Evolutionary conservation across 2,113 vertebrate species (phyloP).

Genomic region (Galemys pyrenaicus): DNA sequence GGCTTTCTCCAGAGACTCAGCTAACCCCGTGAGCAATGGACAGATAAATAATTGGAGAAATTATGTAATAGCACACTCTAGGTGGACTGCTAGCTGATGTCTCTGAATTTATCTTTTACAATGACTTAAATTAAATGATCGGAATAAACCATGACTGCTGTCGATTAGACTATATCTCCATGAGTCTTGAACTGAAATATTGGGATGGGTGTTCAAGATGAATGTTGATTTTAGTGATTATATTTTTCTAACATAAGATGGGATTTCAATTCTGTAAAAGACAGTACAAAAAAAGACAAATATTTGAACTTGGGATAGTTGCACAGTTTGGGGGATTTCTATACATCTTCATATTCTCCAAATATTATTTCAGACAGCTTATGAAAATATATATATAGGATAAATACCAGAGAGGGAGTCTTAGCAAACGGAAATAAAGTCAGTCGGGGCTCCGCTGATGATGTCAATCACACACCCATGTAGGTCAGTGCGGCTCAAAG

Average conservation of each 20-base stretch:
- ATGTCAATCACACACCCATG: accelerated
- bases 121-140: slow-evolving; percentile 32
- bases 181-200: background rate
- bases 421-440: background rate
- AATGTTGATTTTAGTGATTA: background rate
- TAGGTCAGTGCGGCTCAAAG: background rate
- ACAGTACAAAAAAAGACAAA: background rate
- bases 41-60: slow-evolving; percentile 36
- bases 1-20: background rate
- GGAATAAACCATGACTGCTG: background rate
- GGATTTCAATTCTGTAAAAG: background rate
- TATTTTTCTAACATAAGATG: background rate
- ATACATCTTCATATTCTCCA: background rate
- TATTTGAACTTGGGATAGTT: background rate
- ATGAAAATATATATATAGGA: too few relatives aligned
- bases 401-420: background rate
- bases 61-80: background rate
- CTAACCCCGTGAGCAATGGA: background rate
- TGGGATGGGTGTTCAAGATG: background rate
- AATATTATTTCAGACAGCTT: background rate
- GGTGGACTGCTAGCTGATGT: background rate
- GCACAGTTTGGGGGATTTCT: background rate
- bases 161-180: background rate
- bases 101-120: slow-evolving; percentile 44
- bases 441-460: background rate